Percentiles rank a stretch among this genome's conserved stretches.
phyloP scores from a whole-genome alignment of 2,113 vertebrate species.

The Emydocephalus ijimae region DNA sequence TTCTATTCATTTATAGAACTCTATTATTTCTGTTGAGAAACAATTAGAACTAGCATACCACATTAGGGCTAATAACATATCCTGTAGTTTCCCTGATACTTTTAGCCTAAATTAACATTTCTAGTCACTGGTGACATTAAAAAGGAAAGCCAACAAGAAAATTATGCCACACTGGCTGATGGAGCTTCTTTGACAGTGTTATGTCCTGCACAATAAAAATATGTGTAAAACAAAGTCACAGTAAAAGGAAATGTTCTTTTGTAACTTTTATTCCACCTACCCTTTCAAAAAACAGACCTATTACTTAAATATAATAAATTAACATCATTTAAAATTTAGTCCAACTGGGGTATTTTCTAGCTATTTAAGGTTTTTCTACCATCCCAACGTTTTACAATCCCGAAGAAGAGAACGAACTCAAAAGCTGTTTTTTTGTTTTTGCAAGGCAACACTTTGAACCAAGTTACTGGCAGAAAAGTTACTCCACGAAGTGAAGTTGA shows the following conservation, averaged over 20 bases:
- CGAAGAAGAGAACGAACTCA: neutral
- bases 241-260: neutral
- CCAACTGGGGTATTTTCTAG: neutral
- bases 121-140: slow-evolving; percentile 37
- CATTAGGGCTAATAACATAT: neutral
- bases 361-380: neutral
- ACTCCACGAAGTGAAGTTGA: neutral
- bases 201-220: neutral
- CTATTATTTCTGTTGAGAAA: neutral
- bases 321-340: neutral
- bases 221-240: slow-evolving; percentile 29
- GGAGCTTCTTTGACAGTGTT: neutral
- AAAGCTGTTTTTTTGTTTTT: neutral
- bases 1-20: neutral
- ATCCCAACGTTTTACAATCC: neutral
- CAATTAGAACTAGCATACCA: neutral
- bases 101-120: slow-evolving; percentile 26
- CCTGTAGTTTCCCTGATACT: slow-evolving; percentile 24
- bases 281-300: neutral
- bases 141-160: neutral
- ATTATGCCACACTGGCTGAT: neutral
- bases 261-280: neutral
- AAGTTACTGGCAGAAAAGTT: slow-evolving; percentile 20
- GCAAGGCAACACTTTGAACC: neutral
- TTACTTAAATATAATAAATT: no score